Conservation (phyloP, 2,888 invertebrate species). For the Brenthis ino region DNA sequence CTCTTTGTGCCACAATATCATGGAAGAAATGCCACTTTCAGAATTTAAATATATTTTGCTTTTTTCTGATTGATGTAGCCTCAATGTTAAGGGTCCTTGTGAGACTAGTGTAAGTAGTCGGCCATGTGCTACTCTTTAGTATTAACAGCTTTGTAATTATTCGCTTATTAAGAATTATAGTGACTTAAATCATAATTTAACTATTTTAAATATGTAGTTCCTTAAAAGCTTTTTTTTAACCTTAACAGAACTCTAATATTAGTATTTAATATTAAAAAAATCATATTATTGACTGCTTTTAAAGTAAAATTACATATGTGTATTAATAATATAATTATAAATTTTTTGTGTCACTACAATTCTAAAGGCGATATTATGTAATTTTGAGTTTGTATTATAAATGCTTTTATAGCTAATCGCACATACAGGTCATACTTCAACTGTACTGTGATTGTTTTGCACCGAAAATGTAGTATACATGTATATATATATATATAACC, state of each 20-base stretch:
- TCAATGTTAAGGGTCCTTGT: slow-evolving; percentile 24
- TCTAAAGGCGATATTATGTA: slow-evolving; percentile 6
- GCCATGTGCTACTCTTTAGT: slow-evolving; percentile 26
- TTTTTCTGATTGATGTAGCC: slow-evolving; percentile 32
- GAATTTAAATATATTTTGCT: slow-evolving; percentile 36
- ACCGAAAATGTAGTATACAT: neutral
- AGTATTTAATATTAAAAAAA: too few species aligned
- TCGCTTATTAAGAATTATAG: slow-evolving; percentile 11
- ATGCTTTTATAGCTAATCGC: slow-evolving; percentile 27
- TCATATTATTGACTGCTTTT: neutral
- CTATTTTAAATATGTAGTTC: neutral
- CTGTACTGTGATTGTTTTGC: slow-evolving; percentile 20
- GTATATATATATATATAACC: too few species aligned
- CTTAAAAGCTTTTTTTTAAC: too few species aligned
- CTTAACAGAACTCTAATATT: too few species aligned
- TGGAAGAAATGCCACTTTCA: slow-evolving; percentile 34
- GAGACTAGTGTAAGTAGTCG: slow-evolving; percentile 28
- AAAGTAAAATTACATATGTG: too few species aligned
- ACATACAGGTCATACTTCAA: slow-evolving; percentile 21
- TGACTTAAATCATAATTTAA: neutral
- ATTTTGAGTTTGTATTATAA: slow-evolving; percentile 2
- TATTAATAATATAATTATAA: neutral
- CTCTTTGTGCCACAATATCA: slow-evolving; percentile 46
- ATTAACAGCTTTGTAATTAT: slow-evolving; percentile 19
- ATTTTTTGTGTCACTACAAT: slow-evolving; percentile 8